Conservation (phyloP, 2,797 vertebrate species). For the Leptodactylus fallax region DNA sequence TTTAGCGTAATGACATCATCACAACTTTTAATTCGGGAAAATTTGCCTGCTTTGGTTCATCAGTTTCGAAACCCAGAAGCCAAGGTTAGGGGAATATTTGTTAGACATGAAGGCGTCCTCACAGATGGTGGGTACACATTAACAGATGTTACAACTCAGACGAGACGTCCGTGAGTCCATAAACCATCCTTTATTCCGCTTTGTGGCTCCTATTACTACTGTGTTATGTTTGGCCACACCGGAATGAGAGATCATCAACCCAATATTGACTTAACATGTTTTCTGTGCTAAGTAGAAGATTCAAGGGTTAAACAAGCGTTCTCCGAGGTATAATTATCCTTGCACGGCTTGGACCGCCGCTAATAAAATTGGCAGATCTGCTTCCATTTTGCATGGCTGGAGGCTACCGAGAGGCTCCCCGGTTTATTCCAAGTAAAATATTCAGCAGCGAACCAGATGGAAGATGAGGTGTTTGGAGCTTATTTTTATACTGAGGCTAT, state of each 20-base stretch:
- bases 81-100: too few species aligned
- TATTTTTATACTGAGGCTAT: background rate
- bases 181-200: background rate
- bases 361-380: conserved; percentile 41
- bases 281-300: conserved; percentile 17
- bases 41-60: background rate
- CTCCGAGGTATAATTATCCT: conserved; percentile 49
- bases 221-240: background rate
- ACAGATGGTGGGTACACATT: conserved; percentile 19
- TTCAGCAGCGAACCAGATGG: conserved; percentile 44
- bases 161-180: background rate
- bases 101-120: background rate
- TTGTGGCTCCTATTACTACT: background rate
- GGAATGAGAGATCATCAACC: background rate
- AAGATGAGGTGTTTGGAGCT: conserved; percentile 6
- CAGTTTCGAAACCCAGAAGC: background rate
- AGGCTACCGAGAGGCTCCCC: conserved; percentile 12
- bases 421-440: conserved; percentile 59
- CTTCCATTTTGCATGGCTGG: conserved; percentile 25
- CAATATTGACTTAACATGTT: conserved; percentile 41
- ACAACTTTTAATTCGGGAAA: background rate
- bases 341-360: conserved; percentile 31
- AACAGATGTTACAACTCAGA: conserved; percentile 24
- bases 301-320: conserved; percentile 9
- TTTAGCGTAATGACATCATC: background rate